Base-by-base conservation (phyloP, 2,113 vertebrate species). In the Caranx ignobilis region DNA sequence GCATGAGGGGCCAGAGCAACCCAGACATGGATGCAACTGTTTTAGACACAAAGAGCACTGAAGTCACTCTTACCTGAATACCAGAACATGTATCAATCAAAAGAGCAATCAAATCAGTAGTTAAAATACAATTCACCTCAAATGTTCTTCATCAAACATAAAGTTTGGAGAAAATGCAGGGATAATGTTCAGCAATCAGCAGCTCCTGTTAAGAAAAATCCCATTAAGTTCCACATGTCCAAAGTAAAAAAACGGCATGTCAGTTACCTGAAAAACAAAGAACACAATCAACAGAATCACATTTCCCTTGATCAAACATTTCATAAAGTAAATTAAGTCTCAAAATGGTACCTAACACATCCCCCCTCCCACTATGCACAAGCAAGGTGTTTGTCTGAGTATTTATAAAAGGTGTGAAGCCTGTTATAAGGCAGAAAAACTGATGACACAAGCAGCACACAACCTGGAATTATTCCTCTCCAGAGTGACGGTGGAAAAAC, bases 401-500 rank as follows among this genome's bases (percentile, higher is more conserved):
- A 77, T 91, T 91, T 92, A 84, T 92, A 84, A 66, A 8, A 8
- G 54, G 52, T 66, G 60, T 26, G 63, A 61, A 80, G 19, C 6
- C 11, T 62, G 75, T 75, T 50, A 43, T 26, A 66, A 19, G n/a
- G 16, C 68, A 9, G 67, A 48, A 56, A 70, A 87, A 71, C 12
- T 65, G 71, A 75, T 87, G 82, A 88, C 74, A 81, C 32, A 61
- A 52, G 63, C 78, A 65, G 50, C 35, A 34, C 21, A 50, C 37
- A 12, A 61, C 34, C 15, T 15, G 35, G 78, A 87, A 84, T 79
- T 0, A 67, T 54, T 71, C 54, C 48, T 75, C 90, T 82, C 82
- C 45, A 35, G 75, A 77, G 86, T 75, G 52, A 65, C 32, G 50
- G 7, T 71, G 71, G 78, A 81, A 83, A 75, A 89, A 89, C 65